Base-by-base conservation (phyloP, 2,888 invertebrate genomes). In the Euplexia lucipara region DNA sequence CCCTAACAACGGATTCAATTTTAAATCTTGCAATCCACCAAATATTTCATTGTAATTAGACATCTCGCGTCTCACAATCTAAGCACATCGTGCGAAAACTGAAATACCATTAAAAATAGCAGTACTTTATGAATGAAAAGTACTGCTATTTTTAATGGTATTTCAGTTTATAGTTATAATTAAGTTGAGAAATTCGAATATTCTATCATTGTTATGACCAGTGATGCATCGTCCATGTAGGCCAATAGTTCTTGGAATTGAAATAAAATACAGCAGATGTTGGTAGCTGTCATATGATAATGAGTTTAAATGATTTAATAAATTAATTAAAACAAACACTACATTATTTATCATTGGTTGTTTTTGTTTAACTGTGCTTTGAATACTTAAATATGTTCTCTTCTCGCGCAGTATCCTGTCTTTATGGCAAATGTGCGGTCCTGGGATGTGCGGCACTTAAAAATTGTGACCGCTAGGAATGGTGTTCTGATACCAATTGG, bases 221-320 rank as follows among this genome's bases (percentile, higher is more conserved):
- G 12, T 57, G 22, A 57, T 69, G 48, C 62, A 41, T 44, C 37
- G 49, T 34, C 32, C 35, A 34, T 32, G n/a, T 37, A 47, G 44
- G 48, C 52, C 42, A 72, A 58, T 70, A 54, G 35, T 58, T 73
- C 71, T 56, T 47, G n/a, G 73, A 75, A 73, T 52, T 44, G 58
- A 52, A 52, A 75, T 52, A 53, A 30, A 26, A 52, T 39, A 41
- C 16, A 37, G 34, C 75, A 75, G 45, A 58, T 47, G 56, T 51
- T 54, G n/a, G 39, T 53, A 42, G 70, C 39, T 53, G 30, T 26
- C 71, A 42, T 26, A 35, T 49, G 35, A 52, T 37, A 57, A 26
- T 26, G 26, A 26, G 10, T 32, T 30, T 9, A 20, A 62, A 30
- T 42, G 41, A 7, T 22, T 18, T 5, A 61, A 69, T 22, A 53